These are phyloP conservation scores for Calvadosia cruxmelitensis DNA, from an alignment of 30 jellyfish, hydroid and myxozoan genomes.

Conservation along the genomic window DNA sequence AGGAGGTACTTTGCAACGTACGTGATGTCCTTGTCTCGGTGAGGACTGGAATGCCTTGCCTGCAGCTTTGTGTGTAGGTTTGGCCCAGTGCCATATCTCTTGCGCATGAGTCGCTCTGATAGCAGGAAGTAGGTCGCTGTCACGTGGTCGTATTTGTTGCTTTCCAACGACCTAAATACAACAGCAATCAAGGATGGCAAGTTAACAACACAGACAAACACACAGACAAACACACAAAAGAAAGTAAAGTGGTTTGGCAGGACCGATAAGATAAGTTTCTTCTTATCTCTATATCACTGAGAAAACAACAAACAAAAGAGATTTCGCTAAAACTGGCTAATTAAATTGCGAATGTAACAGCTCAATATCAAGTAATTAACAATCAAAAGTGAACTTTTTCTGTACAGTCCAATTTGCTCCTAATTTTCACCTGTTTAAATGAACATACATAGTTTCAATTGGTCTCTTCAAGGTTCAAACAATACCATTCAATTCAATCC, in stretches of 20 bases:
- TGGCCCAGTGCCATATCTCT: conserved; percentile 44
- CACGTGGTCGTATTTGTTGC: conserved; percentile 60
- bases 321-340: too few relatives aligned
- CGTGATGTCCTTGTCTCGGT: conserved; percentile 12
- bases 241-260: not conserved
- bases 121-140: conserved; percentile 88
- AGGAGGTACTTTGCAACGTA: too few relatives aligned
- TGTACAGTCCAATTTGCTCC: too few relatives aligned
- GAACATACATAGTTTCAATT: too few relatives aligned
- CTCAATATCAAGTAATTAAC: too few relatives aligned
- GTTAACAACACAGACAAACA: not conserved
- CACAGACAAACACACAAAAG: too few relatives aligned
- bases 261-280: not conserved
- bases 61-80: conserved; percentile 66
- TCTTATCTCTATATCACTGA: not conserved
- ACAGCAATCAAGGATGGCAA: not conserved
- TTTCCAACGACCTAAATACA: conserved; percentile 61
- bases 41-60: conserved; percentile 53
- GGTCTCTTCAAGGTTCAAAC: too few relatives aligned
- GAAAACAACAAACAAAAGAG: too few relatives aligned
- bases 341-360: too few relatives aligned
- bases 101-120: conserved; percentile 64
- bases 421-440: too few relatives aligned
- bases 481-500: too few relatives aligned
- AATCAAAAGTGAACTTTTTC: too few relatives aligned